Conservation (phyloP, 2,797 vertebrate genomes). For the Sarcoramphus papa region DNA sequence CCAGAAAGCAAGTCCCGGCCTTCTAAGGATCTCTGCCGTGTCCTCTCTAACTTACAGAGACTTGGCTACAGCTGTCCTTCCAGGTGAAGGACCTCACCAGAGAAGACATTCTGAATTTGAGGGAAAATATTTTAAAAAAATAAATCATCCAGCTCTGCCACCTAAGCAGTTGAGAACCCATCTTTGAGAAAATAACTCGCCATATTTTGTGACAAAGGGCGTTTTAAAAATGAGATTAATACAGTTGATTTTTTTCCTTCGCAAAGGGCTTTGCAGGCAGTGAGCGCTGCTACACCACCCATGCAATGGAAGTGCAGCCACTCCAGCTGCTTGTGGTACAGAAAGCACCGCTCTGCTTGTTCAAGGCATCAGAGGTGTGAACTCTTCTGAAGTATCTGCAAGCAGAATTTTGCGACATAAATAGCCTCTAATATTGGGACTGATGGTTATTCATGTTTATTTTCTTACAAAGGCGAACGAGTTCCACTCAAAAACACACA, state of each 20-base stretch:
- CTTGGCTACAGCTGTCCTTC: not conserved
- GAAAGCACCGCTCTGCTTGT: not conserved
- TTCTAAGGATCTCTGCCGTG: not conserved
- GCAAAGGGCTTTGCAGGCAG: not conserved
- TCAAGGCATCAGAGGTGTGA: not conserved
- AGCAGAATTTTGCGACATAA: not conserved
- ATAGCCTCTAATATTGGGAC: not conserved
- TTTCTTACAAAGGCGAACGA: not conserved
- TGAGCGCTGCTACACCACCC: not conserved
- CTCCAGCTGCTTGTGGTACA: not conserved
- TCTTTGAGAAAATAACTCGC: not conserved
- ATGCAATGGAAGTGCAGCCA: not conserved
- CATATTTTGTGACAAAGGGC: not conserved
- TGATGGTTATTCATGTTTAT: not conserved
- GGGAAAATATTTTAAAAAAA: not conserved
- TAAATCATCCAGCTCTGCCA: not conserved
- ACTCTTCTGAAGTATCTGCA: not conserved
- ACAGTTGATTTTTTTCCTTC: not conserved
- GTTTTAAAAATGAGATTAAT: not conserved
- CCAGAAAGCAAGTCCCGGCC: not conserved
- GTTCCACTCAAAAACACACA: not conserved
- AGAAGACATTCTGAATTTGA: not conserved
- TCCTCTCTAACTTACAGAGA: not conserved
- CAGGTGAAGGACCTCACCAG: not conserved
- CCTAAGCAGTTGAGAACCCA: not conserved